Evolutionary conservation across 2,888 invertebrate species (phyloP), one percentile per base, ranked within the genome.

Genomic region (Acholoe squamosa): DNA sequence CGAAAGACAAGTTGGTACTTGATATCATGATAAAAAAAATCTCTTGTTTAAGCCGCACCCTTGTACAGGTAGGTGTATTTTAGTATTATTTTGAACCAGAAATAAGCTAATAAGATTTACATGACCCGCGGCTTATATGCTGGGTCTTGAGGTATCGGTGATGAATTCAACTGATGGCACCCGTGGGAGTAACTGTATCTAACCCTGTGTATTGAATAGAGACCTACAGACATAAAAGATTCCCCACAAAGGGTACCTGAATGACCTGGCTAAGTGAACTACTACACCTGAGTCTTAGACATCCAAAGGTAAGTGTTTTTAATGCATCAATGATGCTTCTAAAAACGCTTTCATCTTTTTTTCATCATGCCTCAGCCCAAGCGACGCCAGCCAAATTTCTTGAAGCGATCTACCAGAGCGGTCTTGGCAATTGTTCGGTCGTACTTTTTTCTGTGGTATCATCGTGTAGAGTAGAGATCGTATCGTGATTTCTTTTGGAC

Each of bases 311-410:
- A 43, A 25, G 31, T 71, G 28, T 71, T 71, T 71, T 71, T 71
- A 71, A 71, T 28, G 14, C 71, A 28, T 71, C 71, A 71, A 71
- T 71, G 25, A 22, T 28, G 28, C 71, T 28, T 71, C 31, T 25
- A 71, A 71, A 71, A 71, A 71, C 25, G 25, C 71, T 71, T 71
- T 71, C 14, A 71, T 71, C 71, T 28, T 71, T n/a, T n/a, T 25
- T 71, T 71, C 71, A 71, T 71, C n/a, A 71, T 71, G 71, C 25
- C 19, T 71, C 28, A 25, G 25, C 25, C 19, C 7, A 7, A 25
- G n/a, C 19, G 61, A 61, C 22, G 25, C 71, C 28, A 14, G 71
- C 71, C 71, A 71, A 71, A 71, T 71, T 71, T 28, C 71, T 71
- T 14, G 31, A 71, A 71, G 71, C 71, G 31, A 28, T 71, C 61